Base-by-base conservation (phyloP, 2,113 vertebrate genomes). In the Aix galericulata region DNA sequence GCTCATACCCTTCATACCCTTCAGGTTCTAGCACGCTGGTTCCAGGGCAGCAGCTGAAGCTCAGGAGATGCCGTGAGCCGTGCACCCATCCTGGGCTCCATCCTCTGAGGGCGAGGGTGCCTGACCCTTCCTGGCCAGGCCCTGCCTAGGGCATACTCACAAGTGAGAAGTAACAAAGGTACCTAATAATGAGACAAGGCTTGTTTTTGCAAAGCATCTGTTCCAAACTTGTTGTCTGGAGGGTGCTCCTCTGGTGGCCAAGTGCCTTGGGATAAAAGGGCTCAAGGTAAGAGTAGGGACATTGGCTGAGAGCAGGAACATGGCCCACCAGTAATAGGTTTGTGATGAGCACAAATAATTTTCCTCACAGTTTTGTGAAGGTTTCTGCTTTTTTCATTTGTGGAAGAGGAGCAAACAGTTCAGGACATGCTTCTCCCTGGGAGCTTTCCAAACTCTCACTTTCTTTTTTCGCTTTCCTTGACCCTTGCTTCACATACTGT, bases 261-360 rank as follows among this genome's bases (percentile, higher is more conserved):
- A 0, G 0, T 46, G n/a, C 23, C 1, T 7, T 23, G 40, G 68
- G 15, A 78, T 48, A 3, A 15, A 84, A 88, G 13, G 8, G 14
- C 5, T 74, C 31, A 17, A 48, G 46, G 17, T 48, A 74, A 1
- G 4, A 71, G 42, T 11, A 68, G 25, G 75, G 94, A 72, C 1
- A 1, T 20, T 21, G 46, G 20, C 46, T 22, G 46, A 1, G 4
- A 67, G 38, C 13, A 64, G 25, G 75, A 95, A 68, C 1, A 1
- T 13, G 10, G 20, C 46, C 46, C 46, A 48, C 10, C 46, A 48
- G 10, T 48, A 48, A 26, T 12, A 36, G 42, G 22, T 48, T 48
- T 67, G 62, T 5, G 53, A 48, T 68, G 17, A 91, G 20, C 23
- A 59, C 18, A 31, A 40, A 73, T 26, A 67, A 52, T 3, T 26